phyloP scores from a whole-genome alignment of 2,113 vertebrate species.

The Martes martes region DNA sequence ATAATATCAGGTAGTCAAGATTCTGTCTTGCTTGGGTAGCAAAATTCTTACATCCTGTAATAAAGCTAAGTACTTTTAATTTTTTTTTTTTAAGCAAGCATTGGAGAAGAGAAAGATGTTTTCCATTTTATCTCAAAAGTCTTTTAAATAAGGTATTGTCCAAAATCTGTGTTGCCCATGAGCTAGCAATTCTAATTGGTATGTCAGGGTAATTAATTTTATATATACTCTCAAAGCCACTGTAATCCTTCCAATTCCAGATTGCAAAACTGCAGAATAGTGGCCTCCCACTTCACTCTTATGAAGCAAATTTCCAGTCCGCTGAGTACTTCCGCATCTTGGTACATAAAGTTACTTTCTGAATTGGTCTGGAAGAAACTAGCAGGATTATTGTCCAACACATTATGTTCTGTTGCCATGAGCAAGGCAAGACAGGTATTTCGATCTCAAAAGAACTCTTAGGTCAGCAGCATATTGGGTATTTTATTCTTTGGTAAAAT shows the following conservation, averaged over 20 bases:
- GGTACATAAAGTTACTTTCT: constrained; percentile 65
- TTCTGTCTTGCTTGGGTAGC: background rate
- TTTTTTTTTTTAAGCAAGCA: background rate
- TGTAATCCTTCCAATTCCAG: constrained; percentile 55
- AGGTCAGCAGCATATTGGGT: background rate
- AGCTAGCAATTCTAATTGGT: constrained; percentile 23
- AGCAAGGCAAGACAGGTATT: constrained; percentile 23
- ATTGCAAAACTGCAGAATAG: background rate
- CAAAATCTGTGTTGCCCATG: background rate
- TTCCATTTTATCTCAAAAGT: constrained; percentile 48
- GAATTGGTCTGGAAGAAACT: constrained; percentile 29
- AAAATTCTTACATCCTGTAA: constrained; percentile 5
- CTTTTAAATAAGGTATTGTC: background rate
- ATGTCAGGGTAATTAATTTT: constrained; percentile 51
- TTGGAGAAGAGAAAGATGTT: constrained; percentile 3
- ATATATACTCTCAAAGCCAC: constrained; percentile 34
- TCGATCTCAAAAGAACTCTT: constrained; percentile 7
- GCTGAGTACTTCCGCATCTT: constrained; percentile 55
- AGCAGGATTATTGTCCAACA: constrained; percentile 32
- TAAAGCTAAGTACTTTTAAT: background rate
- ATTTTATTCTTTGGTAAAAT: background rate
- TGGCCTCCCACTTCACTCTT: background rate
- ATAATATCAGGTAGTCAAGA: background rate
- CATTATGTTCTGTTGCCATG: background rate
- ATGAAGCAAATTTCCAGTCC: constrained; percentile 68